Conservation (phyloP, 2,797 vertebrate species). For the Neostethus bicornis region DNA sequence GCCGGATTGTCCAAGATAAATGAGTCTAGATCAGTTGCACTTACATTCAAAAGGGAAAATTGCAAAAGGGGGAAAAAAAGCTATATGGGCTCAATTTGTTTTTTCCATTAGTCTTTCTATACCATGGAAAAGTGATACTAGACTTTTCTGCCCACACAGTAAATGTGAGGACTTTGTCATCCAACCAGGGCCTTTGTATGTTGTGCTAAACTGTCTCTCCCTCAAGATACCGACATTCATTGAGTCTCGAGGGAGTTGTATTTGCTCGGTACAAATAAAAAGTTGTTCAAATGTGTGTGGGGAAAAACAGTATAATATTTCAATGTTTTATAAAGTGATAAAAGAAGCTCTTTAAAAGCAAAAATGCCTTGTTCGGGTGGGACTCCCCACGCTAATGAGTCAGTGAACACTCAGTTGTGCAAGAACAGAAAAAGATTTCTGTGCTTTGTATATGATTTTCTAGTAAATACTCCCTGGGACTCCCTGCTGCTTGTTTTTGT, state of each 20-base stretch:
- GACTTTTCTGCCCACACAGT: not conserved
- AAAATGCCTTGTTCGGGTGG: not conserved
- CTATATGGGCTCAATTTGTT: too few relatives aligned
- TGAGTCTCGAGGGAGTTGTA: not conserved
- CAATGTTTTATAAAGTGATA: constrained; percentile 4
- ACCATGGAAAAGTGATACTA: not conserved
- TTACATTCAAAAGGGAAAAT: not conserved
- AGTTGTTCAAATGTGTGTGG: not conserved
- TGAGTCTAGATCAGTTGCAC: not conserved
- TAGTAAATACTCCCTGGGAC: not conserved
- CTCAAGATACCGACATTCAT: not conserved
- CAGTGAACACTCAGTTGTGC: not conserved
- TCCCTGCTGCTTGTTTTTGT: constrained; percentile 7
- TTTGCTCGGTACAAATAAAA: constrained; percentile 2
- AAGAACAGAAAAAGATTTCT: not conserved
- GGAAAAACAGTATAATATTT: not conserved
- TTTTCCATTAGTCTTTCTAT: not conserved
- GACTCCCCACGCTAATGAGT: not conserved
- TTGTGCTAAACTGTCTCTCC: not conserved
- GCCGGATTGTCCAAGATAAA: not conserved
- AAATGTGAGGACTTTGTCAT: not conserved
- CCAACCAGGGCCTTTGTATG: not conserved
- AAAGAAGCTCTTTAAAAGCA: not conserved
- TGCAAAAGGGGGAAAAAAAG: too few relatives aligned
- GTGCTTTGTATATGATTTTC: not conserved